Evolutionary conservation across 2,888 invertebrate genomes (phyloP).

Genomic region (Agriotes lineatus): DNA sequence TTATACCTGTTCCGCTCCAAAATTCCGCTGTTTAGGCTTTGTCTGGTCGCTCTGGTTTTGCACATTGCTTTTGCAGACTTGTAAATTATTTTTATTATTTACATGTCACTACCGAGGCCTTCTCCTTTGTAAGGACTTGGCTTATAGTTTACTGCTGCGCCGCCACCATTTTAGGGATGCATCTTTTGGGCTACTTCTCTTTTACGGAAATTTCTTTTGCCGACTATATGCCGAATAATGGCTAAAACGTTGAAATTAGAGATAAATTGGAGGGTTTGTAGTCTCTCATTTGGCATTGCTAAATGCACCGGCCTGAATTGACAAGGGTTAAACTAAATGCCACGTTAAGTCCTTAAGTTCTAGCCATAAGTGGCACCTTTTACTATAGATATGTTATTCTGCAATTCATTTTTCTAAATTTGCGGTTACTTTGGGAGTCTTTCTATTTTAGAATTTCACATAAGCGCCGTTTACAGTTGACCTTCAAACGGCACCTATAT

Average conservation of each 20-base stretch:
- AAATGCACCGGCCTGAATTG: not conserved
- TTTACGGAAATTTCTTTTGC: slow-evolving; percentile 2
- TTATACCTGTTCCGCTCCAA: slow-evolving; percentile 18
- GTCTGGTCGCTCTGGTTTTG: slow-evolving; percentile 41
- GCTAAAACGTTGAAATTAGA: not conserved
- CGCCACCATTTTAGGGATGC: not conserved
- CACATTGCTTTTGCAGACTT: slow-evolving; percentile 38
- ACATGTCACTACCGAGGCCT: slow-evolving; percentile 20
- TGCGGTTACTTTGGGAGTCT: not conserved
- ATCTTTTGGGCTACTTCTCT: not conserved
- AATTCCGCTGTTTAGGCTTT: slow-evolving; percentile 13
- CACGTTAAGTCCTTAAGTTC: not conserved
- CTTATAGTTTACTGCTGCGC: slow-evolving; percentile 6
- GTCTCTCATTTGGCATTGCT: slow-evolving; percentile 1
- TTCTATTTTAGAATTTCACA: too few species aligned
- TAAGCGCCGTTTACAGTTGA: too few species aligned
- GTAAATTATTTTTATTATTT: slow-evolving; percentile 42
- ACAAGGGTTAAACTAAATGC: slow-evolving; percentile 37
- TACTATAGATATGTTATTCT: not conserved
- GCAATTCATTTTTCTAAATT: slow-evolving; percentile 18
- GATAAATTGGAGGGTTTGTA: not conserved
- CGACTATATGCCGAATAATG: not conserved
- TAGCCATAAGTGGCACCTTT: not conserved
- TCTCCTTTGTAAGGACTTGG: not conserved
- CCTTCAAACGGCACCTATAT: too few species aligned